Base-by-base conservation (phyloP, 30 jellyfish, hydroid and myxozoan species). In the Pseudorhiza aurosa region DNA sequence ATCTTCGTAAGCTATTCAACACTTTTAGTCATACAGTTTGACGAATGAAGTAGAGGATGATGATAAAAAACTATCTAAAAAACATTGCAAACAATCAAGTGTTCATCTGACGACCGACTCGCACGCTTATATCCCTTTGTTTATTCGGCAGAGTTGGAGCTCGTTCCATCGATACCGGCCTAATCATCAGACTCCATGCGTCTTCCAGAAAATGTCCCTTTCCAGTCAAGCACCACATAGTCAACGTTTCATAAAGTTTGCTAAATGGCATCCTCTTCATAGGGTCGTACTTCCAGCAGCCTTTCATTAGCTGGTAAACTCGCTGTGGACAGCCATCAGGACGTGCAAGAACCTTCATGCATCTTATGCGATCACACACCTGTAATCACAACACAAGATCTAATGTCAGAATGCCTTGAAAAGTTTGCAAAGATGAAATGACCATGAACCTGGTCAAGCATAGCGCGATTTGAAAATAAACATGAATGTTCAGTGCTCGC, bases 311-410 rank as follows among this genome's bases (percentile, higher is more conserved):
- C 25, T 80, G 96, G 85, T 88, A 88, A 25, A 88, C 82, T 26
- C 82, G 30, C 43, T 56, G 87, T 11, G 97, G 97, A 51, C 97
- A 88, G 57, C 95, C 88, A 68, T 80, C 90, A 10, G 97, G 97
- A 35, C 97, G 92, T 17, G 46, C 35, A 51, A 88, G 83, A 28
- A 73, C 43, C 68, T 81, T 80, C 72, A 75, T 82, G 73, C 95
- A 72, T 9, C 95, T 76, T 15, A 88, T 81, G 17, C 89, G 70
- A 45, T 79, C 90, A 22, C 95, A 79, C 18, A 88, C 97, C 97
- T 88, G 29, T n/a, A 43, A 21, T 19, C n/a, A n/a, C n/a, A n/a
- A n/a, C n/a, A n/a, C n/a, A n/a, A n/a, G n/a, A n/a, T n/a, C n/a
- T n/a, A n/a, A n/a, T n/a, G n/a, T n/a, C n/a, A n/a, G n/a, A n/a